Percentiles rank a stretch among this genome's conserved stretches.
Conservation (phyloP, 2,888 invertebrate species). For the Baronia brevicornis region DNA sequence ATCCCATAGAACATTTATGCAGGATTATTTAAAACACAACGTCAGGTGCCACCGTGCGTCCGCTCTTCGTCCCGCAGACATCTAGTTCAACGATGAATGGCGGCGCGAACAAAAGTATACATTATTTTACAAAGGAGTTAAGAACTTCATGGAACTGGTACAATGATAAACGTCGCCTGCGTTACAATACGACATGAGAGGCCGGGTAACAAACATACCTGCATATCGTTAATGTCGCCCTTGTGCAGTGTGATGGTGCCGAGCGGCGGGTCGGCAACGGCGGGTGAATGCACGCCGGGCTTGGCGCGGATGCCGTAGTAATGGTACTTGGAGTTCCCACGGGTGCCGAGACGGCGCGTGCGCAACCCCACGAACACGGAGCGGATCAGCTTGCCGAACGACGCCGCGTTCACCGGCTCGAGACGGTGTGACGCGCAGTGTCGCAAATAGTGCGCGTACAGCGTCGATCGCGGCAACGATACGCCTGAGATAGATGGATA, state of each 20-base stretch:
- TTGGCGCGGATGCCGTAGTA: conserved; percentile 99
- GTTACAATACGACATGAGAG: no score
- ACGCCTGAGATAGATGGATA: conserved; percentile 71
- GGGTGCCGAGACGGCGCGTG: conserved; percentile 95
- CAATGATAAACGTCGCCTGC: no score
- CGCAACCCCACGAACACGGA: conserved; percentile 97
- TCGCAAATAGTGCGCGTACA: conserved; percentile 97
- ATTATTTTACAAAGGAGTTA: no score
- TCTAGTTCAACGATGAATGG: no score
- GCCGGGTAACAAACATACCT: conserved; percentile 11
- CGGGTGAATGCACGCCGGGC: conserved; percentile 48
- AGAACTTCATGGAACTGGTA: no score
- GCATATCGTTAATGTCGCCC: conserved; percentile 16
- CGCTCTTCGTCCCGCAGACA: no score
- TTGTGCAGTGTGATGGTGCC: conserved; percentile 14
- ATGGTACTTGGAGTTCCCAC: conserved; percentile 99
- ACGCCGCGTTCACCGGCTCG: conserved; percentile 99
- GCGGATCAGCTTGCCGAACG: conserved; percentile 98
- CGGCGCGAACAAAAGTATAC: neutral
- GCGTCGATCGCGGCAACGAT: conserved; percentile 93
- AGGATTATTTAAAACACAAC: no score
- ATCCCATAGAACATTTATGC: no score
- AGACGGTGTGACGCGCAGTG: conserved; percentile 95
- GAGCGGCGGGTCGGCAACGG: conserved; percentile 21
- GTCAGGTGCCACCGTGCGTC: no score